A percentile compares a stretch with the other conserved stretches of the same genome.
Evolutionary conservation across 2,888 invertebrate genomes (phyloP).

Genomic region (Tillus elongatus): DNA sequence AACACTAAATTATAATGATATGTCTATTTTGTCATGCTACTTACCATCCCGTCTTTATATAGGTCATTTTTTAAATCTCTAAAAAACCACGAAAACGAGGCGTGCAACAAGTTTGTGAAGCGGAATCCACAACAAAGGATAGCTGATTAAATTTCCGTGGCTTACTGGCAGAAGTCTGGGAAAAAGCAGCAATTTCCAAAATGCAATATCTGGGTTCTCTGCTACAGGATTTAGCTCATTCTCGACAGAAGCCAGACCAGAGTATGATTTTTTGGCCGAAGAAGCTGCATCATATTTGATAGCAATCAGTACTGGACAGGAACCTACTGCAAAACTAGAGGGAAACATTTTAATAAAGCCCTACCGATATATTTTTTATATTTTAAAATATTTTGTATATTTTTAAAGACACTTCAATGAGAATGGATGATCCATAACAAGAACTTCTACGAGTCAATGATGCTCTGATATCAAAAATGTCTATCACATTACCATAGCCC

Average conservation of each 20-base stretch:
- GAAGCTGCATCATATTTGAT: no score
- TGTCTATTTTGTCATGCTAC: constrained; percentile 28
- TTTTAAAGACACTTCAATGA: no score
- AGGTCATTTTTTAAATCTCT: constrained; percentile 26
- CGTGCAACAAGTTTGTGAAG: constrained; percentile 15
- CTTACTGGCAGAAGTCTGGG: constrained; percentile 17
- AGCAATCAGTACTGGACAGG: no score
- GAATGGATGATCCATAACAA: no score
- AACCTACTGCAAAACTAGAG: no score
- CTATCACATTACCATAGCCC: no score
- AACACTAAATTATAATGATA: constrained; percentile 25
- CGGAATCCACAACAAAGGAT: constrained; percentile 17
- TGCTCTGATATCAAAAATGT: no score
- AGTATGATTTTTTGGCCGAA: constrained; percentile 21
- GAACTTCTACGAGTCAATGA: no score
- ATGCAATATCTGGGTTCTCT: constrained; percentile 16
- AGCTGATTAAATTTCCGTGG: constrained; percentile 18
- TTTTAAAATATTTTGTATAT: no score
- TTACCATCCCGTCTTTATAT: constrained; percentile 27
- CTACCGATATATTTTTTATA: no score
- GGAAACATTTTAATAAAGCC: no score
- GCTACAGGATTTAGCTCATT: constrained; percentile 13
- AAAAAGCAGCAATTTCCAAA: constrained; percentile 14
- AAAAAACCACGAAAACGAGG: constrained; percentile 21
- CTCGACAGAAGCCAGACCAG: constrained; percentile 20